A percentile compares a stretch with the other conserved stretches of the same genome.
Evolutionary conservation across 2,797 vertebrate species (phyloP).

Genomic region (Prunella strophiata): DNA sequence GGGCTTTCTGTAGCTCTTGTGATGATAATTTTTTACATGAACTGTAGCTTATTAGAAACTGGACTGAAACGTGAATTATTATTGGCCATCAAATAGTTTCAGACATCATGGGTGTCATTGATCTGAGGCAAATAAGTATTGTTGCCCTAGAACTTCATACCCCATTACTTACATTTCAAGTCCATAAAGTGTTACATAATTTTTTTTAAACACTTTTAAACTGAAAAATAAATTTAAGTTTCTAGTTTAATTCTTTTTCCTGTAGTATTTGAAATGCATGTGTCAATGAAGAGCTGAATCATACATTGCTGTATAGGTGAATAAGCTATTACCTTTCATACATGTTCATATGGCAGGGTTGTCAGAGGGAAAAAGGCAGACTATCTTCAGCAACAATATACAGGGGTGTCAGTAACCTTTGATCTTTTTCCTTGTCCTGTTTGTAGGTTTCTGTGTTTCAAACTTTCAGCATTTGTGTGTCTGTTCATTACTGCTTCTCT

Average conservation of each 20-base stretch:
- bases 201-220: neutral
- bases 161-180: neutral
- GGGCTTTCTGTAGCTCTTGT: conserved; percentile 13
- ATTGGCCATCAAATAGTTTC: neutral
- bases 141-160: neutral
- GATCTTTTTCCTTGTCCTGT: neutral
- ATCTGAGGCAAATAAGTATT: neutral
- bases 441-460: conserved; percentile 41
- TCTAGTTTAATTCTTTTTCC: conserved; percentile 12
- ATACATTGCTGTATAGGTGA: neutral
- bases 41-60: conserved; percentile 6
- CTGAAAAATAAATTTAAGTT: neutral
- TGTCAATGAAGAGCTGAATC: neutral
- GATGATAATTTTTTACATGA: neutral
- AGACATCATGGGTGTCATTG: neutral
- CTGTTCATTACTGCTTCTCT: conserved; percentile 20
- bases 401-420: conserved; percentile 13
- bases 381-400: neutral
- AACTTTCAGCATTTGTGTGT: conserved; percentile 38
- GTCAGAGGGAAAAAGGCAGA: conserved; percentile 26
- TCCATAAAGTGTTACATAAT: neutral
- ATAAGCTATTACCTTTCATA: neutral
- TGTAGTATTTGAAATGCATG: conserved; percentile 10
- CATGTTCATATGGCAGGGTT: neutral
- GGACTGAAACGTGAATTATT: conserved; percentile 7